A percentile compares a stretch with the other conserved stretches of the same genome.
phyloP scores from a whole-genome alignment of 2,797 vertebrate species.

The Neosilurus mollespiculum region DNA sequence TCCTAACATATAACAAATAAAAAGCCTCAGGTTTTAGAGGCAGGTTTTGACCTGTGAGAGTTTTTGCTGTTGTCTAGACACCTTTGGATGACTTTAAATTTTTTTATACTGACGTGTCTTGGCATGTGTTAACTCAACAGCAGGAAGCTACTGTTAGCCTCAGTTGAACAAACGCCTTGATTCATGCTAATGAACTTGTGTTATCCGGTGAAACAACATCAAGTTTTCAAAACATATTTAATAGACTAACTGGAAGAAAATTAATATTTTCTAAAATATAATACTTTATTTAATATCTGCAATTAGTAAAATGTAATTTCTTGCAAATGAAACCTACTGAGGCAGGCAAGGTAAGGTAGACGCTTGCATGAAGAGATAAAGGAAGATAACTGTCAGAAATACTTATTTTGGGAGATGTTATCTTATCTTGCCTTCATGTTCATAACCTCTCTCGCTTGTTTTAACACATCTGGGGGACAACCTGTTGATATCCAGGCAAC shows the following conservation, averaged over 20 bases:
- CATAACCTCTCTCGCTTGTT: slow-evolving; percentile 34
- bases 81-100: slow-evolving; percentile 4
- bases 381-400: slow-evolving; percentile 25
- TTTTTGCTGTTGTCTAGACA: slow-evolving; percentile 25
- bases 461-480: slow-evolving; percentile 48
- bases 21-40: background rate
- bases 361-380: slow-evolving; percentile 10
- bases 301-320: background rate
- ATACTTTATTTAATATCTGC: background rate
- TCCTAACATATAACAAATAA: slow-evolving; percentile 7
- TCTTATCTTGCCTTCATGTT: slow-evolving; percentile 33
- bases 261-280: background rate
- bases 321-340: background rate
- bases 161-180: slow-evolving; percentile 10
- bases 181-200: background rate
- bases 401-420: slow-evolving; percentile 28
- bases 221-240: slow-evolving; percentile 1
- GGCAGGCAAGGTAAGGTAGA: too few species aligned
- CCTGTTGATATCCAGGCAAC: slow-evolving; percentile 28
- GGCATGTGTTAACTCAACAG: background rate
- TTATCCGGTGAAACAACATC: background rate
- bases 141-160: slow-evolving; percentile 1
- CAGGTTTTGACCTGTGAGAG: slow-evolving; percentile 31
- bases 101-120: slow-evolving; percentile 21
- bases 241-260: background rate